Base-by-base conservation (phyloP, 1,140 invertebrate genomes). In the Octopus sinensis region DNA sequence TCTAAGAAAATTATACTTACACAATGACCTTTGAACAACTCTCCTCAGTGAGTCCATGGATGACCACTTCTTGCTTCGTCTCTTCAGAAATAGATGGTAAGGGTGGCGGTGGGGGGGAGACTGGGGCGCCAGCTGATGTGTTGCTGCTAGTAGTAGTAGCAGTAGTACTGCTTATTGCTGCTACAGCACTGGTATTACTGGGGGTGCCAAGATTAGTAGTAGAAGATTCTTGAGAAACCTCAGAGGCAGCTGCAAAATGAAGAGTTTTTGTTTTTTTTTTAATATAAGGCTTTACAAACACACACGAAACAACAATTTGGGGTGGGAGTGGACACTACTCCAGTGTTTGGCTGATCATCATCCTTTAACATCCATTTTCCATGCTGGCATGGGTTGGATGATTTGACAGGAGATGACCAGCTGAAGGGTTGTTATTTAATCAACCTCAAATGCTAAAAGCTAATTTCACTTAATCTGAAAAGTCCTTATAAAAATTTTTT, bases 31-130 rank as follows among this genome's bases (percentile, higher is more conserved):
- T 68, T 51, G 43, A 51, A 30, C 79, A 12, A 53, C 62, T 52
- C 51, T 23, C 79, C 23, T 80, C 56, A 54, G 54, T 77, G 62
- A 79, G 43, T 51, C 76, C 23, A 53, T 71, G 12, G 78, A 23
- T 51, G 17, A 77, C 76, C 13, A 53, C 52, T 43, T 77, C 30
- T 51, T 23, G n/a, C 5, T 9, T 9, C 5, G 7, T 13, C 5
- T 12, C 13, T 73, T 73, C 68, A 12, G 7, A 13, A 73, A 23
- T 12, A 9, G 68, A 0, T 13, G 68, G 13, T 9, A 23, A 23
- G 17, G 68, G 68, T 73, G 68, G 68, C 30, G 68, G 68, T 12
- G 68, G 68, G 30, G 68, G 68, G 3, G 68, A 23, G 17, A 23
- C 17, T 17, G 68, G 9, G 30, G 13, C 9, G 5, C 68, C 68